A percentile compares a stretch with the other conserved stretches of the same genome.
Evolutionary conservation across 2,797 vertebrate species (phyloP).

Genomic region (Otus scops): DNA sequence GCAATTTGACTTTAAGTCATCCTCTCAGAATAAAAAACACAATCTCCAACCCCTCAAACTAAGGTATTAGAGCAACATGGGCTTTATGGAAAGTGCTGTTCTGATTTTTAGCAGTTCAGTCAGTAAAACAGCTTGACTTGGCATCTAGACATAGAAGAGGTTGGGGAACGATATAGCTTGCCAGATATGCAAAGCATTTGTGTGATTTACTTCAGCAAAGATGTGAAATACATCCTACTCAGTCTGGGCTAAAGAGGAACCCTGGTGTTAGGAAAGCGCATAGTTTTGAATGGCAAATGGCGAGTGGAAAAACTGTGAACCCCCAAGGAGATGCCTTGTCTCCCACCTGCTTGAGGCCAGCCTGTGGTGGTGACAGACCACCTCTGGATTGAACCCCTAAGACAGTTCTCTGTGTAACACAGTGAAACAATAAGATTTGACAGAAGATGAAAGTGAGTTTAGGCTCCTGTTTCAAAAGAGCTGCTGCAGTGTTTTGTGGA

Average conservation of each 20-base stretch:
- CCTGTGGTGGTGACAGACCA: not conserved
- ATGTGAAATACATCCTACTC: not conserved
- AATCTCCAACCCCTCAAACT: not conserved
- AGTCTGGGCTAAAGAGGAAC: not conserved
- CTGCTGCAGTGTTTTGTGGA: not conserved
- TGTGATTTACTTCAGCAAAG: constrained; percentile 39
- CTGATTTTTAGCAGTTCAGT: not conserved
- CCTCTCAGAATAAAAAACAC: not conserved
- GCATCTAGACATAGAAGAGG: not conserved
- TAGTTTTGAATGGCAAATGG: not conserved
- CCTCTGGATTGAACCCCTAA: not conserved
- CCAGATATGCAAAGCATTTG: constrained; percentile 34
- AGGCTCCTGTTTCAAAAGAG: not conserved
- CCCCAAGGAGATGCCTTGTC: not conserved
- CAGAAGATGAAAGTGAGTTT: not conserved
- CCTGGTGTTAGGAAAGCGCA: not conserved
- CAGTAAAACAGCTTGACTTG: constrained; percentile 45
- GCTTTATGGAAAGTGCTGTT: not conserved
- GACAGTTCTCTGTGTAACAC: not conserved
- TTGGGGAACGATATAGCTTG: not conserved
- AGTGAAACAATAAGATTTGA: not conserved
- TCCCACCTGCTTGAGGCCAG: not conserved
- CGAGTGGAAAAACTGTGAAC: not conserved
- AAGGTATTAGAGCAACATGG: not conserved
- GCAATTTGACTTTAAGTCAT: not conserved